phyloP scores from a whole-genome alignment of 2,113 vertebrate genomes.

The human (Homo sapiens) region GRCh38 chr2:196679501-196680000 shows the following conservation, averaged over 20 bases:
- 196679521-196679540: background rate
- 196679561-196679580: background rate
- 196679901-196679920: background rate
- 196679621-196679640: background rate
- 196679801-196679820: background rate
- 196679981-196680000: background rate
- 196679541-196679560: background rate
- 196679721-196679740: background rate
- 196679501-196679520: background rate
- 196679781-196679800: background rate
- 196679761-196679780: background rate
- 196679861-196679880: background rate
- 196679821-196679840: background rate
- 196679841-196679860: background rate
- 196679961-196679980: constrained; percentile 32
- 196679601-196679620: background rate
- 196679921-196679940: background rate
- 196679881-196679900: background rate
- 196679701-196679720: background rate
- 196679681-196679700: background rate
- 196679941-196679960: background rate
- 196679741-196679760: background rate
- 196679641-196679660: background rate
- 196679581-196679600: background rate
- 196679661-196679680: background rate